Base-by-base conservation (phyloP, 2,113 vertebrate genomes). In the Mohoua ochrocephala region DNA sequence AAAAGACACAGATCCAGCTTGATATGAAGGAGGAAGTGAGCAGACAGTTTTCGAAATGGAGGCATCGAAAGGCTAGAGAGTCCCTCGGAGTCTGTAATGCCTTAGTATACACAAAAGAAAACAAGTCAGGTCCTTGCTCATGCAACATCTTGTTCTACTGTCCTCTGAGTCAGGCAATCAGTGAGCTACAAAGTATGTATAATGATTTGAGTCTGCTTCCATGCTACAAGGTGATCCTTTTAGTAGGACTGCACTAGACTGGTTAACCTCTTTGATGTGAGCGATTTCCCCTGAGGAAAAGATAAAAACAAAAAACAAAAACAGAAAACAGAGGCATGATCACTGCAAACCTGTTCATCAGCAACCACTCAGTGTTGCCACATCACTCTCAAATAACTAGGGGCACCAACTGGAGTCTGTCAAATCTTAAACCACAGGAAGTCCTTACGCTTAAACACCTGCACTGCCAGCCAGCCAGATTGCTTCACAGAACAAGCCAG, bases 241-340 rank as follows among this genome's bases (percentile, higher is more conserved):
- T 98, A 99, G 98, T 98, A 98, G 98, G 98, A 99, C 98, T 99
- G 98, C 98, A 99, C 99, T 97, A 98, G 97, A 98, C 98, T 98
- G 97, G 98, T 99, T 98, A 98, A 98, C 98, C 98, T 98, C 97
- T 99, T 99, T 95, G 98, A 98, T 92, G 98, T 98, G 97, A 98
- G 97, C 97, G 98, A 98, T 98, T 98, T 98, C 97, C 98, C 98
- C 99, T 99, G 98, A 53, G 96, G 93, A 97, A 98, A 96, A 98
- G 89, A 98, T 94, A 97, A 93, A 97, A 97, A 97, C 94, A 97
- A 97, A 97, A 93, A 95, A 77, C 64, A 96, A 94, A 96, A 97
- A 98, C 94, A 96, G 94, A 95, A 97, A 97, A 97, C 84, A 97
- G 95, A 96, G 96, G 95, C 76, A 97, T 93, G 83, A 97, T 97